These are phyloP conservation scores for Aurelia aurita complex sp. Pacific DNA, from an alignment of 30 jellyfish, hydroid and myxozoan species.

Conservation along the genomic window DNA sequence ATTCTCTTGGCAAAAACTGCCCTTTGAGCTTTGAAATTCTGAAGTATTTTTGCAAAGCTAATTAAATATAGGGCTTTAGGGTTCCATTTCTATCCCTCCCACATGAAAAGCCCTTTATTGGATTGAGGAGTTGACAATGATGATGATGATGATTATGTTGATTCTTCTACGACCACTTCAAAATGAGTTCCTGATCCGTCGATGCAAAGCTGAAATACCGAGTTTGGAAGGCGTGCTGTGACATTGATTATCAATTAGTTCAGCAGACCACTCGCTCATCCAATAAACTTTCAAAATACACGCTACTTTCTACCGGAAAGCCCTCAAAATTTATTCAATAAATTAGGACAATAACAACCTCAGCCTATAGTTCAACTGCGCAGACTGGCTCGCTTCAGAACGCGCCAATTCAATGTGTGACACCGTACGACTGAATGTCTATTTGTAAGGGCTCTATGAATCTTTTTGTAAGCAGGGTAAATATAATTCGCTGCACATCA, in stretches of 20 bases:
- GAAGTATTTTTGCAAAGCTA: too few relatives aligned
- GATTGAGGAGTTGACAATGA: background rate
- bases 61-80: too few relatives aligned
- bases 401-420: too few relatives aligned
- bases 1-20: too few relatives aligned
- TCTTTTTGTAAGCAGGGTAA: too few relatives aligned
- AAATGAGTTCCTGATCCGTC: background rate
- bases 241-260: conserved; percentile 22
- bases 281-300: background rate
- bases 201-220: background rate
- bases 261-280: conserved; percentile 18
- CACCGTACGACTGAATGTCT: too few relatives aligned
- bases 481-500: too few relatives aligned
- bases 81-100: too few relatives aligned
- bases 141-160: background rate
- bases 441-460: too few relatives aligned
- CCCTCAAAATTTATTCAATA: conserved; percentile 3
- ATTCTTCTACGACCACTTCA: background rate
- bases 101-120: background rate
- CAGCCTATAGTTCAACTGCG: background rate
- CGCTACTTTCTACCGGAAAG: conserved; percentile 29
- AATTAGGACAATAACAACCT: background rate
- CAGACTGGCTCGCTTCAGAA: too few relatives aligned
- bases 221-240: conserved; percentile 13
- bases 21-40: too few relatives aligned